phyloP scores from a whole-genome alignment of 2,797 vertebrate genomes.

The Hydrophis major region DNA sequence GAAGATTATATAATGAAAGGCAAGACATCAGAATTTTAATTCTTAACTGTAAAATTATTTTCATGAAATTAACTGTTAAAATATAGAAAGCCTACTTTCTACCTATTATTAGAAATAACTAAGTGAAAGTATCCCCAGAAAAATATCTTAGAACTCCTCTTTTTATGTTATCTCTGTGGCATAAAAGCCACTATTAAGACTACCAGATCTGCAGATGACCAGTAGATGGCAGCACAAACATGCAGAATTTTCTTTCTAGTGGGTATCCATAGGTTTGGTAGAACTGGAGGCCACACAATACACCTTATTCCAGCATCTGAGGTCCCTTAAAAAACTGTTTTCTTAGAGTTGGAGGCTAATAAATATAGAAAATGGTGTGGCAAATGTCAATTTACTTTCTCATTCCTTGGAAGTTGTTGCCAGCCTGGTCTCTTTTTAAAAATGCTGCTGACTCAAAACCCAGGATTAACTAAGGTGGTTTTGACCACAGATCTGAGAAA shows the following conservation, averaged over 20 bases:
- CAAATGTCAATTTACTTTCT: background rate
- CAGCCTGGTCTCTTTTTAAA: background rate
- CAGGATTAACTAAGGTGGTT: background rate
- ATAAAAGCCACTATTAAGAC: background rate
- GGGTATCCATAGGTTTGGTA: background rate
- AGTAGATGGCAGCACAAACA: background rate
- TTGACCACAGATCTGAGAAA: background rate
- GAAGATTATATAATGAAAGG: background rate
- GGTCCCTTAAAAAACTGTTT: background rate
- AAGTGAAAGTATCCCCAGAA: background rate
- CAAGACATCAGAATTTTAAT: background rate
- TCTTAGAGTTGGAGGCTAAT: background rate
- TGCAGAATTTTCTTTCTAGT: background rate
- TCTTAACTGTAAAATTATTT: background rate
- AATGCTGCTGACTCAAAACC: rapidly evolving
- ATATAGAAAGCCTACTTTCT: background rate
- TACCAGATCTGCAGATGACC: background rate
- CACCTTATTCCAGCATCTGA: background rate
- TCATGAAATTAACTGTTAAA: background rate
- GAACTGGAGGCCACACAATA: background rate
- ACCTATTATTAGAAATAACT: background rate
- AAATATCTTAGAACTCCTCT: background rate
- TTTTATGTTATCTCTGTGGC: background rate
- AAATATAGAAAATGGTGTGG: background rate
- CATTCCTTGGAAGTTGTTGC: background rate